Evolutionary conservation across 2,113 vertebrate genomes (phyloP), one percentile per base, ranked within the genome.

Genomic region (Nymphicus hollandicus): DNA sequence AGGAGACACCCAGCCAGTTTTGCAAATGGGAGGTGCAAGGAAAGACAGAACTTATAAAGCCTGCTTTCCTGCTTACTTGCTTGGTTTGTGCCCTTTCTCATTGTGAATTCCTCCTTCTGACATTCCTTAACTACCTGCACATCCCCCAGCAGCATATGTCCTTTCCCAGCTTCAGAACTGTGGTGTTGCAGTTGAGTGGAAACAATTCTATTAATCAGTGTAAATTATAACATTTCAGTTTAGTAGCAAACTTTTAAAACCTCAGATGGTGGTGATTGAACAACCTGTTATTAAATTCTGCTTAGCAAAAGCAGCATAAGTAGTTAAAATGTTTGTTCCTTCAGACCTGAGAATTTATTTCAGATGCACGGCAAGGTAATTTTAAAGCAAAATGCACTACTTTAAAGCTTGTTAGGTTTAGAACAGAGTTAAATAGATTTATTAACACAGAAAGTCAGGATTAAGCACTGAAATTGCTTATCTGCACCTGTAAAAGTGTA

Each of bases 121-220:
- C 8, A 11, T 37, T 41, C 10, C 16, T 19, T 20, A 37, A 13
- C 28, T 81, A 28, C 20, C 5, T 77, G 17, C 11, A 25, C 28
- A 33, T 0, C 5, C 20, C 3, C 4, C n/a, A 63, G 25, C 6
- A 64, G 2, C 0, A 2, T n/a, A 37, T 28, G n/a, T 47, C n/a
- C 35, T 47, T 70, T 39, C 52, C 78, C 28, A 65, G 28, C 10
- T 18, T 44, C n/a, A 44, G 31, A 66, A 41, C 6, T 63, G 3
- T 1, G 3, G 50, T 25, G 7, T 14, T 60, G 18, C 12, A 28
- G 31, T 71, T 86, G 19, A 81, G 39, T 69, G n/a, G 69, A 89
- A 87, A 64, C 25, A 68, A 44, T 93, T 76, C 25, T 43, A 60
- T 28, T 44, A 63, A 69, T 71, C 28, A 63, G 25, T 56, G 31